A percentile compares a stretch with the other conserved stretches of the same genome.
phyloP scores from a whole-genome alignment of 1,140 invertebrate genomes.

The honey bee (Apis mellifera) region Amel_HAv3.1 CM009938.2:12163001-12163500 shows the following conservation, averaged over 20 bases:
- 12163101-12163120: neutral
- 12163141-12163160: slow-evolving; percentile 6
- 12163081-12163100: neutral
- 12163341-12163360: neutral
- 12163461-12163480: neutral
- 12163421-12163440: neutral
- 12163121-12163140: neutral
- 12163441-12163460: too few species aligned
- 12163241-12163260: neutral
- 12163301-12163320: neutral
- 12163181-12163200: slow-evolving; percentile 25
- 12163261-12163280: neutral
- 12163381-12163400: neutral
- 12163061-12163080: neutral
- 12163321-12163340: neutral
- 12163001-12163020: neutral
- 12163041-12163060: neutral
- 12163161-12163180: slow-evolving; percentile 41
- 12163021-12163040: neutral
- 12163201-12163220: slow-evolving; percentile 38
- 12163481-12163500: neutral
- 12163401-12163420: neutral
- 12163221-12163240: slow-evolving; percentile 3
- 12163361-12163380: too few species aligned
- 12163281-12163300: neutral